Evolutionary conservation across 1,140 invertebrate species (phyloP).

Genomic region (Notospermus geniculatus): DNA sequence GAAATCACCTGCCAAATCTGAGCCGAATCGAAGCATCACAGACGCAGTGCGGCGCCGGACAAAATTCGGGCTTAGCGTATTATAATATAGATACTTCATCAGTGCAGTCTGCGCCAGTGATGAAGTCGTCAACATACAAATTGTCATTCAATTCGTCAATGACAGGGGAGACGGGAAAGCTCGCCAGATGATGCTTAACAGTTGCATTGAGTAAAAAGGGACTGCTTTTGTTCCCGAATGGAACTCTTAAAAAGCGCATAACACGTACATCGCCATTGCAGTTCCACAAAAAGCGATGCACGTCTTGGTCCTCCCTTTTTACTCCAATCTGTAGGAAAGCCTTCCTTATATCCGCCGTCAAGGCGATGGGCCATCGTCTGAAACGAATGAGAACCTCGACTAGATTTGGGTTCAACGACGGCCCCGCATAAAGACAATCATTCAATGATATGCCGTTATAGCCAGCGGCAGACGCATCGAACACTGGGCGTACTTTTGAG

Average conservation of each 20-base stretch:
- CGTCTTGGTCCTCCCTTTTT: constrained; percentile 1
- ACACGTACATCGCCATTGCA: background rate
- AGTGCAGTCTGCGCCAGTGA: no score
- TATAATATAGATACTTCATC: no score
- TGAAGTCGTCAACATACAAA: constrained; percentile 58
- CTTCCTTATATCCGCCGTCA: constrained; percentile 15
- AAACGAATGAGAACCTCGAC: constrained; percentile 12
- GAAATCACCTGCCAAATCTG: no score
- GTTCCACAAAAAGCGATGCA: constrained; percentile 16
- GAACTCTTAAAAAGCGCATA: constrained; percentile 10
- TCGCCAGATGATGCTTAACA: constrained; percentile 32
- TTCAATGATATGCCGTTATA: constrained; percentile 41
- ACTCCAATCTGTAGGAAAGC: constrained; percentile 20
- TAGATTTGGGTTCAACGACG: constrained; percentile 16
- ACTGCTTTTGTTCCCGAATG: constrained; percentile 12
- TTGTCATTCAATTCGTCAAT: constrained; percentile 35
- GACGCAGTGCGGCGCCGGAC: no score
- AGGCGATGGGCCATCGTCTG: background rate
- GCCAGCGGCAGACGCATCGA: constrained; percentile 44
- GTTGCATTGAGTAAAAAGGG: constrained; percentile 16
- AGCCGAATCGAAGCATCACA: no score
- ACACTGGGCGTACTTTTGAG: constrained; percentile 49
- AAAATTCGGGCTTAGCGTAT: no score
- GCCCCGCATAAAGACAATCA: constrained; percentile 35
- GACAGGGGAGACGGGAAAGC: constrained; percentile 24